Evolutionary conservation across 2,797 vertebrate genomes (phyloP), one percentile per base, ranked within the genome.

Genomic region (Presbytis comata): DNA sequence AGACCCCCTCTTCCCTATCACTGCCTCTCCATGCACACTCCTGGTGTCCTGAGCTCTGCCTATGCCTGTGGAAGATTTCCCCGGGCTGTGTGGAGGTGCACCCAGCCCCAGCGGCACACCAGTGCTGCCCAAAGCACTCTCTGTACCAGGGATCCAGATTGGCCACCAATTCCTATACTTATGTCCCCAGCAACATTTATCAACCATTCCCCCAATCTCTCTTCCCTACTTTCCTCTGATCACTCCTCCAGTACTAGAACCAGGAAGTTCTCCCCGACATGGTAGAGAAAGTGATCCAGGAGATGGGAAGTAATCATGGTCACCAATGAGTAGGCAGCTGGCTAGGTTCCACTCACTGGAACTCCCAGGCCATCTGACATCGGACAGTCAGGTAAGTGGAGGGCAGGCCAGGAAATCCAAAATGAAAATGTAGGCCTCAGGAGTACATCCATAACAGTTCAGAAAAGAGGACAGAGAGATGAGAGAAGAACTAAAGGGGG

Each of bases 351-450:
- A 64, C 44, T 94, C 16, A 36, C 41, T 24, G 78, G 72, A 72
- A 74, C 11, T 14, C 74, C 53, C 33, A 64, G 21, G 36, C 24
- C 19, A 55, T 5, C 46, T 26, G 36, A 67, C 70, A 64, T 11
- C 21, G 83, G 48, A 79, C 61, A 8, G 59, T 21, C 13, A 44
- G 53, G 36, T 48, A 41, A 84, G n/a, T 17, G 26, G 28, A 93
- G 28, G 72, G 53, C 41, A 82, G 67, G 33, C 64, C 72, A 59
- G 79, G 33, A 90, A 95, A 96, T 61, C 64, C 70, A 53, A 86
- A 96, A 75, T 11, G 22, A 87, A 96, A 94, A 91, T 21, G 61
- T 64, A 95, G 81, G 33, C 50, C 72, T 91, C 26, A 48, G 76
- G 81, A 28, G 8, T 17, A 8, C 26, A 79, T 82, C 53, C 39